A percentile compares a stretch with the other conserved stretches of the same genome.
Conservation (phyloP, 2,113 vertebrate genomes). For the Ranitomeya imitator region DNA sequence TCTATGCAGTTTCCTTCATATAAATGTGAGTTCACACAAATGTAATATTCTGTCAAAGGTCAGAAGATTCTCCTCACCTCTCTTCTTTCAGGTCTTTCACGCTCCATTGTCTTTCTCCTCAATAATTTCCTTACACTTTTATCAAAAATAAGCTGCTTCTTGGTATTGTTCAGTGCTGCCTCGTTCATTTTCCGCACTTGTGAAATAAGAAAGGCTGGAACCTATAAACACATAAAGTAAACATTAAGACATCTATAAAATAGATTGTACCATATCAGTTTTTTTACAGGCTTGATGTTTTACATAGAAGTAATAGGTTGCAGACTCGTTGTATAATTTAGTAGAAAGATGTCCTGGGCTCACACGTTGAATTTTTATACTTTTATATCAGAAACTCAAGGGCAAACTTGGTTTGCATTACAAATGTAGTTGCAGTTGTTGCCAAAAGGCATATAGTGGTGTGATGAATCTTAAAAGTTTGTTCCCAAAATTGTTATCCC, state of each 20-base stretch:
- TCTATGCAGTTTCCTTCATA: no score
- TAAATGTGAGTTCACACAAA: not conserved
- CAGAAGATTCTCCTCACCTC: slow-evolving; percentile 69
- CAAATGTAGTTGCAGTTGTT: not conserved
- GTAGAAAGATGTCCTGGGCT: not conserved
- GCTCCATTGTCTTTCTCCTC: slow-evolving; percentile 79
- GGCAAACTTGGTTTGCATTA: not conserved
- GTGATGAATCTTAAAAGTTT: not conserved
- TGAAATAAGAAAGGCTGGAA: slow-evolving; percentile 87
- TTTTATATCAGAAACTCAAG: not conserved
- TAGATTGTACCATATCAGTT: not conserved
- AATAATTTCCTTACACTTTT: slow-evolving; percentile 79
- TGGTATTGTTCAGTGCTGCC: slow-evolving; percentile 74
- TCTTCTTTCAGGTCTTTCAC: slow-evolving; percentile 78
- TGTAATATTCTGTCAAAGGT: not conserved
- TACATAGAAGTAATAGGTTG: not conserved
- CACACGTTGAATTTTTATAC: not conserved
- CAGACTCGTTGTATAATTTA: slow-evolving; percentile 8
- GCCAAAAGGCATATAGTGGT: not conserved
- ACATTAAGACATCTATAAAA: not conserved
- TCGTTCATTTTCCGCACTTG: slow-evolving; percentile 94
- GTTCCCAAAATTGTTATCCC: no score
- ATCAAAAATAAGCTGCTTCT: slow-evolving; percentile 77
- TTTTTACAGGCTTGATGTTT: not conserved
- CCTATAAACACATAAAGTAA: slow-evolving; percentile 67